These are phyloP conservation scores for Campoplex nolae DNA, from an alignment of 2,888 invertebrate genomes.

Conservation along the genomic window DNA sequence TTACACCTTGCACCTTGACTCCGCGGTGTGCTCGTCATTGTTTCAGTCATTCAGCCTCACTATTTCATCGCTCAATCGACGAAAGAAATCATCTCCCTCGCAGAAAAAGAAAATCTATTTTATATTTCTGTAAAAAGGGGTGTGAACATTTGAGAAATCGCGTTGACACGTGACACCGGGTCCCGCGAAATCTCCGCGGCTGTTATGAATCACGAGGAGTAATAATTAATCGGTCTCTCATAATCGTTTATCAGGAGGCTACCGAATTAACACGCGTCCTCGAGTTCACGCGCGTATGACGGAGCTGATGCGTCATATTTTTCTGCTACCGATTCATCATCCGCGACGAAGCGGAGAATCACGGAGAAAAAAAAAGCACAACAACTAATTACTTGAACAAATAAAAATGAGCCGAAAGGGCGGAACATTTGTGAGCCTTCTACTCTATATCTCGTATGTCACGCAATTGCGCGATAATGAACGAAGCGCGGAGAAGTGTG, in stretches of 20 bases:
- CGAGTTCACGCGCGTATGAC: conserved; percentile 29
- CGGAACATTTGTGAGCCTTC: conserved; percentile 50
- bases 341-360: conserved; percentile 24
- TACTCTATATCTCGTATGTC: conserved; percentile 64
- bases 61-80: too few relatives aligned
- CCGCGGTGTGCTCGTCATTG: neutral
- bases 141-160: conserved; percentile 7
- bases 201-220: conserved; percentile 41
- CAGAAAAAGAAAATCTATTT: too few relatives aligned
- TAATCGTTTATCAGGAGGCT: conserved; percentile 65
- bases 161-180: neutral
- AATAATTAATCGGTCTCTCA: conserved; percentile 63
- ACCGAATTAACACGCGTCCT: conserved; percentile 68
- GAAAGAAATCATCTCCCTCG: too few relatives aligned
- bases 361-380: conserved; percentile 34
- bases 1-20: neutral
- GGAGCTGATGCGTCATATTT: conserved; percentile 65
- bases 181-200: conserved; percentile 27
- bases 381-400: conserved; percentile 44
- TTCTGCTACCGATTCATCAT: conserved; percentile 67
- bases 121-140: neutral
- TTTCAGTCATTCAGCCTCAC: neutral
- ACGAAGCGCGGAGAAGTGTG: neutral
- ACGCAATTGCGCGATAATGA: conserved; percentile 50
- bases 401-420: conserved; percentile 20